phyloP scores from a whole-genome alignment of 2,797 vertebrate genomes.

The Danio tinwini region DNA sequence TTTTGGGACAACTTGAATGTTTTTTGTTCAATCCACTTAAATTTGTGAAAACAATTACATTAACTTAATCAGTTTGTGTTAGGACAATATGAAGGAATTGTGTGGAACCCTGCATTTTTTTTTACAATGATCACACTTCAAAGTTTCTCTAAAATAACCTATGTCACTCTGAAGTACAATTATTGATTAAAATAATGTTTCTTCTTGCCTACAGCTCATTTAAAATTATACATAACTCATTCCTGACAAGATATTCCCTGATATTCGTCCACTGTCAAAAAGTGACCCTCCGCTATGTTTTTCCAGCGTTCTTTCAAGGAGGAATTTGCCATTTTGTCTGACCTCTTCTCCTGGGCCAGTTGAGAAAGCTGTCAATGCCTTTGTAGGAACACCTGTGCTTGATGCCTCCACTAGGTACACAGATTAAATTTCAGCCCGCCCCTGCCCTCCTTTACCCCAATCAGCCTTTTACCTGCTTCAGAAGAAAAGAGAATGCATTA shows the following conservation, averaged over 20 bases:
- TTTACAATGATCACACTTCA: no score
- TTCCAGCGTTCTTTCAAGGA: conserved; percentile 67
- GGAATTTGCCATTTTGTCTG: conserved; percentile 79
- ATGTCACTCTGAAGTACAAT: background rate
- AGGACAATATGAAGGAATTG: no score
- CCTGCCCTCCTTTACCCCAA: conserved; percentile 57
- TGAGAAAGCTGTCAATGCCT: conserved; percentile 73
- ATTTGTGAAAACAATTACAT: no score
- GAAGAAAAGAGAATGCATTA: conserved; percentile 41
- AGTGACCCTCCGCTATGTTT: conserved; percentile 29
- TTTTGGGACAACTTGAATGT: no score
- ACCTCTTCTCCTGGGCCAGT: conserved; percentile 76
- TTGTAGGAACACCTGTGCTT: conserved; percentile 83
- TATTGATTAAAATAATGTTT: background rate
- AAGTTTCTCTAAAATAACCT: background rate
- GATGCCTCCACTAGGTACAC: conserved; percentile 69
- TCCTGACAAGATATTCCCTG: background rate
- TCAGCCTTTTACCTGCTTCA: conserved; percentile 42
- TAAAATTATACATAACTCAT: background rate
- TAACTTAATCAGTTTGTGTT: no score
- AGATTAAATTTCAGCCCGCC: conserved; percentile 74
- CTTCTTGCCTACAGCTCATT: background rate
- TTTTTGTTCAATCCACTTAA: no score
- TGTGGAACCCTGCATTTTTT: no score
- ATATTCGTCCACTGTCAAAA: conserved; percentile 3